Conservation (phyloP, 2,888 invertebrate species). For the Neoitamus cyanurus region DNA sequence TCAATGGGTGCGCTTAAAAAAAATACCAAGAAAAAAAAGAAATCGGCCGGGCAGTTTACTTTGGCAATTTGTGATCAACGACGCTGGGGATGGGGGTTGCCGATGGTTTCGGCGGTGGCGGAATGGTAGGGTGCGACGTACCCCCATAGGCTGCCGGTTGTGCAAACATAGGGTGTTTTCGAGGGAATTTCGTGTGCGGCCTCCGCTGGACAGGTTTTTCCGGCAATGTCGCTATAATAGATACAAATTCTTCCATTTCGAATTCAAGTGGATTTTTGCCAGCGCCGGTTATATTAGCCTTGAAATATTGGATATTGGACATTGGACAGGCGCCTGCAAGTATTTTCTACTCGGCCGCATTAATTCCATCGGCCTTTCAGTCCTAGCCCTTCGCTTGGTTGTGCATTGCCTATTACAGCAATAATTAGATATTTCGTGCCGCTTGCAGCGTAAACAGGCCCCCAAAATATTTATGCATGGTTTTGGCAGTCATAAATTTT, state of each 20-base stretch:
- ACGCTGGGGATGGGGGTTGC: not conserved
- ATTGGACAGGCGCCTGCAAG: not conserved
- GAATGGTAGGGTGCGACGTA: not conserved
- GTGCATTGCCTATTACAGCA: not conserved
- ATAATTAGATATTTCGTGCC: constrained; percentile 22
- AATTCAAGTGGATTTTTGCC: constrained; percentile 21
- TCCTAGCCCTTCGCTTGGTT: not conserved
- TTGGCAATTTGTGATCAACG: constrained; percentile 51
- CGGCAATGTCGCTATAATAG: constrained; percentile 34
- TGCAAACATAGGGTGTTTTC: constrained; percentile 31
- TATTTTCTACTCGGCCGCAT: constrained; percentile 13
- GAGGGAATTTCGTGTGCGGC: constrained; percentile 2
- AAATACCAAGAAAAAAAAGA: constrained; percentile 48
- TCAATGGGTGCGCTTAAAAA: constrained; percentile 51
- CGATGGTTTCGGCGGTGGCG: not conserved
- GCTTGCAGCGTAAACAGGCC: not conserved
- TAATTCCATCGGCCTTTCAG: constrained; percentile 9
- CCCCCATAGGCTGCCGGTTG: not conserved
- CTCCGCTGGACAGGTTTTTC: constrained; percentile 21
- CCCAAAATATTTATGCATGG: constrained; percentile 34
- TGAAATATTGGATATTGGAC: constrained; percentile 5
- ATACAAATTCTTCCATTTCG: constrained; percentile 19
- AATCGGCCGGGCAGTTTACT: constrained; percentile 49
- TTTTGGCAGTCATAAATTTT: constrained; percentile 33
- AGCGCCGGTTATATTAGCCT: not conserved